Evolutionary conservation across 2,797 vertebrate genomes (phyloP).

Genomic region (Acrossocheilus fasciatus): DNA sequence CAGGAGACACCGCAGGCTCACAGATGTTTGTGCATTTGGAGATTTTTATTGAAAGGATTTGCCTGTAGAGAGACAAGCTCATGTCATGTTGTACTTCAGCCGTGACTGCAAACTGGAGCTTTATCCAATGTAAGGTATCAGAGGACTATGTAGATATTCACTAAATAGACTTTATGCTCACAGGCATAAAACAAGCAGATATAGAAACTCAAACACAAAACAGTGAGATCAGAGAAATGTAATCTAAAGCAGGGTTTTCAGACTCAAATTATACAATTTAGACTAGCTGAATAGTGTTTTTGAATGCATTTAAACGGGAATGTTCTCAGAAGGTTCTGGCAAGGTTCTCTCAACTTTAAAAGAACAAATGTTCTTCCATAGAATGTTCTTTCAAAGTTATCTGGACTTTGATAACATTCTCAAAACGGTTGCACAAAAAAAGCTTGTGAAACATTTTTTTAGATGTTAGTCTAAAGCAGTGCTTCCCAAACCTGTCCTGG

Average conservation of each 20-base stretch:
- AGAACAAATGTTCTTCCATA: no score
- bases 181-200: not conserved
- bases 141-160: constrained; percentile 16
- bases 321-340: not conserved
- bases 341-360: not conserved
- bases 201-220: constrained; percentile 5
- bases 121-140: constrained; percentile 36
- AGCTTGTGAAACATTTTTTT: no score
- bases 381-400: no score
- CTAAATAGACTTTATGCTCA: not conserved
- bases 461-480: no score
- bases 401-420: no score
- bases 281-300: not conserved
- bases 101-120: constrained; percentile 51
- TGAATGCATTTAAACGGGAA: not conserved
- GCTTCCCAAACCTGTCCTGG: no score
- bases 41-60: constrained; percentile 67
- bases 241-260: not conserved
- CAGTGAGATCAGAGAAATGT: not conserved
- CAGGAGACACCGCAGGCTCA: constrained; percentile 62
- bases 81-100: constrained; percentile 48
- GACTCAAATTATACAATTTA: not conserved
- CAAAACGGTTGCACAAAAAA: no score
- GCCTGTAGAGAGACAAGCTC: constrained; percentile 61
- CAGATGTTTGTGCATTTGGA: constrained; percentile 32